Evolutionary conservation across 2,888 invertebrate species (phyloP), one percentile per base, ranked within the genome.

Genomic region (Aleiodes testaceus): DNA sequence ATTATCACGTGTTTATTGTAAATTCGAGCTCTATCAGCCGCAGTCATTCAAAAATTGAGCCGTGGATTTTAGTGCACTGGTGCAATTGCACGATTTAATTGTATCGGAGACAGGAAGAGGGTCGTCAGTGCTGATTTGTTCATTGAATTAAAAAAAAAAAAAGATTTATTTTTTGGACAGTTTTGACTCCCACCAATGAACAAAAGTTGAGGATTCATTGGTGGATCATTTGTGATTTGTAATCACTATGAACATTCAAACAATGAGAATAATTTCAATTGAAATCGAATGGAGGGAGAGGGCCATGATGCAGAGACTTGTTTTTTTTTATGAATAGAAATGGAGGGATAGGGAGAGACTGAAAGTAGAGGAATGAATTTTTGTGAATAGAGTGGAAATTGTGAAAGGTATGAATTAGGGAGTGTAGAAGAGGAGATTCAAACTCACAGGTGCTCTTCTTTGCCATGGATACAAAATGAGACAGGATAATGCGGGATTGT

Each of bases 1-100:
- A 80, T 80, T 74, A 75, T 73, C 77, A 70, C 63, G 72, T 75
- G 78, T 77, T 75, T 68, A 73, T 77, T 77, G 75, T 74, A 72
- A 75, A 78, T 77, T 79, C 44, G 55, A 55, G 30, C 26, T 30
- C 55, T 14, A 30, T 55, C 55, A 66, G 69, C 36, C 36, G 36
- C 36, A 36, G 66, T 72, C 74, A 64, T 67, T 68, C 11, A 45
- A 42, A 59, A 66, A 63, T 67, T 71, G 68, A 65, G 45, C 52
- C 69, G 5, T 26, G 1, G 30, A 45, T 61, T 36, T 66, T 12
- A 14, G 26, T 26, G 55, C 4, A 30, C 14, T 26, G 6, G 44
- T 22, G 42, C 53, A 66, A 66, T 66, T 50, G 52, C 52, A 53
- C 42, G 44, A 66, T 66, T 66, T 52, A 66, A 66, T 66, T 66